A percentile compares a stretch with the other conserved stretches of the same genome.
phyloP scores from a whole-genome alignment of 2,888 invertebrate genomes.

The Aromia moschata region DNA sequence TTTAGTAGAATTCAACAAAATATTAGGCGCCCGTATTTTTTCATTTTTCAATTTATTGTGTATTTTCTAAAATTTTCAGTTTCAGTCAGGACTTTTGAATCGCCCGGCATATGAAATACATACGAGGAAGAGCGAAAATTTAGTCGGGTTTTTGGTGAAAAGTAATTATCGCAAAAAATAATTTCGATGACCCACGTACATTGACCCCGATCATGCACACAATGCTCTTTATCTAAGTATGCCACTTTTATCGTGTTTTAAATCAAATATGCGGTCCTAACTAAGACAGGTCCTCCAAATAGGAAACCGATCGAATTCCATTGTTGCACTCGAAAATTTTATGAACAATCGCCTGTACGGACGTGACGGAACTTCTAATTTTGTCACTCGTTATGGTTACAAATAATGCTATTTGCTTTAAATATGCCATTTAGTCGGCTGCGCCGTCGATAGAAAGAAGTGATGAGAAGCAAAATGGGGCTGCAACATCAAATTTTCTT shows the following conservation, averaged over 20 bases:
- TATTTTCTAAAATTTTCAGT: no score
- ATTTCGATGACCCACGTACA: neutral
- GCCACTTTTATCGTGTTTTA: neutral
- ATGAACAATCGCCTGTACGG: constrained; percentile 29
- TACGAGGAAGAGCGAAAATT: no score
- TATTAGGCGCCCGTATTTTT: no score
- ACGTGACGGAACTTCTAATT: constrained; percentile 32
- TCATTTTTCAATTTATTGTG: no score
- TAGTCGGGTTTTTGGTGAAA: no score
- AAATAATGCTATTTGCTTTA: constrained; percentile 24
- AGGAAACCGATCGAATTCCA: constrained; percentile 28
- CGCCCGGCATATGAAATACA: no score
- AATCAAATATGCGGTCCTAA: constrained; percentile 19
- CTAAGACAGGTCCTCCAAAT: constrained; percentile 20
- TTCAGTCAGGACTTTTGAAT: no score
- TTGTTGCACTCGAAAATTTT: constrained; percentile 15
- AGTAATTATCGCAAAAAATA: no score
- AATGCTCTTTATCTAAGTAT: constrained; percentile 6
- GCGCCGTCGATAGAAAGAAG: constrained; percentile 3
- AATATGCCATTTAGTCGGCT: constrained; percentile 6
- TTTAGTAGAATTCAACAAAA: no score
- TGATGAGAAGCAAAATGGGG: neutral
- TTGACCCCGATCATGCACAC: constrained; percentile 13
- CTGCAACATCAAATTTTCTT: neutral
- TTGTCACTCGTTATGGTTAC: constrained; percentile 25